Base-by-base conservation (phyloP, 2,888 invertebrate genomes). In the Pandemis corylana region DNA sequence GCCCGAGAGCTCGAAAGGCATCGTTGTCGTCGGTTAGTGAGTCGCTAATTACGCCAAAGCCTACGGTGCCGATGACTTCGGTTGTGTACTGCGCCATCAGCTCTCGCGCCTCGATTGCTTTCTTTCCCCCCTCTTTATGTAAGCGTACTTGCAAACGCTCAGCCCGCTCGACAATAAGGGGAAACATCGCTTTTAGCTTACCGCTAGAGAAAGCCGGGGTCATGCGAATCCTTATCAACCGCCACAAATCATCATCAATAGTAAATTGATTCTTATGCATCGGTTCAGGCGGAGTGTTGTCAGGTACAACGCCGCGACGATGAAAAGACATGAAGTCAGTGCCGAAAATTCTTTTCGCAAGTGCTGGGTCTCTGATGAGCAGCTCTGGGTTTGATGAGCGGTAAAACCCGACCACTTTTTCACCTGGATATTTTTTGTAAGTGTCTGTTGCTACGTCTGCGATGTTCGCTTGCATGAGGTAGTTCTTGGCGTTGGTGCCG, bases 121-220 rank as follows among this genome's bases (percentile, higher is more conserved):
- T 2, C 20, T 20, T 15, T 20, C n/a, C 3, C 20, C 15, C 56
- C 7, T 6, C 20, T 15, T 7, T 66, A 4, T 7, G 66, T 6
- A 66, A 6, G 1, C 86, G 82, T 6, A 76, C 59, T 75, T 85
- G 87, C 70, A 91, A 79, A 51, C 80, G 78, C 78, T 88, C 87
- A 6, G 89, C 87, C 44, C 89, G 84, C 76, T 87, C 87, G 68
- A 85, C 82, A 44, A 90, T 84, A 72, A 91, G 82, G 12, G 89
- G 90, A 76, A 90, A 90, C 91, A 91, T 91, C 15, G 87, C 89
- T 62, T 84, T 84, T 66, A 90, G 82, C 80, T 89, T 91, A 28
- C 89, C 88, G 64, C 85, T 87, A 5, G 89, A 86, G 78, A 91
- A 91, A 0, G 90, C 88, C 2, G 89, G 87, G 15, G 90, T 90